phyloP scores from a whole-genome alignment of 2,113 vertebrate genomes.

The Sturnus vulgaris region DNA sequence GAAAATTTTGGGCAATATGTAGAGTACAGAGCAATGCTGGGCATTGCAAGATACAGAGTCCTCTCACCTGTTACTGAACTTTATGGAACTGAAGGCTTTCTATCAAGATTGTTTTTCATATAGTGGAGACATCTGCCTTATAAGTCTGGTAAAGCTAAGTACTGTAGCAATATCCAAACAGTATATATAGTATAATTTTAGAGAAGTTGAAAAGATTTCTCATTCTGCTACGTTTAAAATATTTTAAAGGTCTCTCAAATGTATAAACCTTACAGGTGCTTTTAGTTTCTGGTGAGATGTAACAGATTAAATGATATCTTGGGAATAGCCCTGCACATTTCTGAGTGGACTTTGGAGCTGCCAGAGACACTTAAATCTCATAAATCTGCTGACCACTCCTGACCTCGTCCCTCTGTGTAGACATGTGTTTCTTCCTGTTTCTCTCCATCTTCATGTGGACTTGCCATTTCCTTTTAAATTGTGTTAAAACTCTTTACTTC shows the following conservation, averaged over 20 bases:
- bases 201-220: background rate
- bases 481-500: background rate
- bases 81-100: background rate
- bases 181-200: background rate
- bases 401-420: background rate
- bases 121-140: background rate
- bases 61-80: background rate
- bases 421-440: slow-evolving; percentile 9
- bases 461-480: slow-evolving; percentile 9
- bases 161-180: background rate
- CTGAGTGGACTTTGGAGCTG: background rate
- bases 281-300: background rate
- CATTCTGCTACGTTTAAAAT: background rate
- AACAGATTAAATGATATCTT: background rate
- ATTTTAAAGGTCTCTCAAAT: background rate
- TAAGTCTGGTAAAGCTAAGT: background rate
- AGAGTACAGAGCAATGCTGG: background rate
- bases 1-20: background rate
- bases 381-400: background rate
- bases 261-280: background rate
- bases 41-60: background rate
- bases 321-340: background rate
- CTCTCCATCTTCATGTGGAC: background rate
- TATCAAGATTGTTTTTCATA: background rate
- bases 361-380: background rate